These are phyloP conservation scores for Athalia rosae DNA, from an alignment of 2,888 invertebrate genomes.

Conservation along the genomic window DNA sequence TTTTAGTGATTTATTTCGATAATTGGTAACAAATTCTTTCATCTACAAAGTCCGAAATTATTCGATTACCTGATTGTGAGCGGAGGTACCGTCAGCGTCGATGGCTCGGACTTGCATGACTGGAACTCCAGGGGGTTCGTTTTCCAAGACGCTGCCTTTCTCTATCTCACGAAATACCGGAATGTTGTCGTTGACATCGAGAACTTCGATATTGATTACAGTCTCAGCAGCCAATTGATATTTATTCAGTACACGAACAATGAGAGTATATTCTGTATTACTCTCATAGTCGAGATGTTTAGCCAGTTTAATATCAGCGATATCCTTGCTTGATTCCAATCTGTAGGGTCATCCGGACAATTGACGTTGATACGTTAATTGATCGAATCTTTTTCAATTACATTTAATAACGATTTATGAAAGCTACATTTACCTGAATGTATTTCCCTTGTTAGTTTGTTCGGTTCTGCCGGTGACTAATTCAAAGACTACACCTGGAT, in stretches of 20 bases:
- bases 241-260: constrained; percentile 88
- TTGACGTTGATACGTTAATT: too few species aligned
- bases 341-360: constrained; percentile 53
- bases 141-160: constrained; percentile 89
- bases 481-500: constrained; percentile 83
- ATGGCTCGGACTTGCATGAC: constrained; percentile 93
- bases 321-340: constrained; percentile 78
- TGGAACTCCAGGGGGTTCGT: constrained; percentile 87
- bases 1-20: neutral
- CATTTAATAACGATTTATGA: too few species aligned
- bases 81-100: constrained; percentile 89
- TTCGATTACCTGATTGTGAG: constrained; percentile 81
- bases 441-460: constrained; percentile 89
- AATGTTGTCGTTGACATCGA: constrained; percentile 94
- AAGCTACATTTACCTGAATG: constrained; percentile 68
- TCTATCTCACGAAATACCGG: constrained; percentile 89
- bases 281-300: constrained; percentile 89
- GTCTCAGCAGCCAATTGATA: constrained; percentile 87
- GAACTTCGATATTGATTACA: constrained; percentile 84
- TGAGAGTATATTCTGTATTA: constrained; percentile 88
- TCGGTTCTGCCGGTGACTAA: constrained; percentile 88
- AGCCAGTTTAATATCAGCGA: constrained; percentile 85
- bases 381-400: neutral
- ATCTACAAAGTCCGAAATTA: neutral
- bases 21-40: neutral